A percentile compares a stretch with the other conserved stretches of the same genome.
phyloP scores from a whole-genome alignment of 2,797 vertebrate species.

The Spheniscus humboldti region DNA sequence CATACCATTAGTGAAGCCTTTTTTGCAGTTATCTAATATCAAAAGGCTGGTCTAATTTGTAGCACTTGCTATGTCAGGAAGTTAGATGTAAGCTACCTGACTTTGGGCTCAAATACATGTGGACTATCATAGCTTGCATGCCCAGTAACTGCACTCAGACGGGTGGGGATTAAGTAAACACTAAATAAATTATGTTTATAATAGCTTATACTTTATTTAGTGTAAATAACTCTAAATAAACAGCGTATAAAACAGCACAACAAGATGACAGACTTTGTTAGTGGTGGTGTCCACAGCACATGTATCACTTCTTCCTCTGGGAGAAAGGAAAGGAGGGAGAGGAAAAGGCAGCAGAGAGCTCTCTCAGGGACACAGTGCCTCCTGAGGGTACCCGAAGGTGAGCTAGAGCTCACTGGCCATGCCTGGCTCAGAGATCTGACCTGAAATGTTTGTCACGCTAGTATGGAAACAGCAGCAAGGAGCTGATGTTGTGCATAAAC shows the following conservation, averaged over 20 bases:
- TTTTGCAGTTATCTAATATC: not conserved
- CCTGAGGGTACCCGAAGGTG: not conserved
- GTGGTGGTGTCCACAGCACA: not conserved
- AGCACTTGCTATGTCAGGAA: not conserved
- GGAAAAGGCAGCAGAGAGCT: not conserved
- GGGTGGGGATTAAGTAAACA: not conserved
- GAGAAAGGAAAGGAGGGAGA: not conserved
- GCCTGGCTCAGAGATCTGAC: not conserved
- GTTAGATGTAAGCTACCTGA: not conserved
- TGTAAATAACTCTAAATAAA: conserved; percentile 8
- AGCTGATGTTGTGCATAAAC: not conserved
- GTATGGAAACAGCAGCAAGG: not conserved
- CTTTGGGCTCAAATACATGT: not conserved
- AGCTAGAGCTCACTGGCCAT: not conserved
- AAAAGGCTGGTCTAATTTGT: not conserved
- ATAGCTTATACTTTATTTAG: not conserved
- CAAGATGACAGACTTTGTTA: not conserved
- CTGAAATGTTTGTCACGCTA: not conserved
- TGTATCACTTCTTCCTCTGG: not conserved
- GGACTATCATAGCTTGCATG: not conserved
- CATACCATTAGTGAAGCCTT: not conserved
- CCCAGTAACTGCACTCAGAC: not conserved
- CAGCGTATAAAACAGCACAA: not conserved
- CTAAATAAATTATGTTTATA: not conserved
- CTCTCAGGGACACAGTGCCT: not conserved